Conservation (phyloP, 1,140 invertebrate genomes). For the Hyphantria cunea region DNA sequence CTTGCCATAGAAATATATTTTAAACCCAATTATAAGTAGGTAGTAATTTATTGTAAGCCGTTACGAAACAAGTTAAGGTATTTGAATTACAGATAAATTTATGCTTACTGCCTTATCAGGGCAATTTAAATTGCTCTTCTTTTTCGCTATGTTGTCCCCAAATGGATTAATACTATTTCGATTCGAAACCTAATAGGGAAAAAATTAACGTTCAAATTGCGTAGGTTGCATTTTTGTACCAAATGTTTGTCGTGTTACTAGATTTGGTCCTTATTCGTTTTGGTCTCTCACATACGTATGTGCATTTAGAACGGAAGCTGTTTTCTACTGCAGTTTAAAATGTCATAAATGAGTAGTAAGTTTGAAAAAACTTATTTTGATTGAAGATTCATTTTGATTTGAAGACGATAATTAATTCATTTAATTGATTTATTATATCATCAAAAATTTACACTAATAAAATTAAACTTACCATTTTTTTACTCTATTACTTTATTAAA, state of each 20-base stretch:
- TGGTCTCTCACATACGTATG: too few relatives aligned
- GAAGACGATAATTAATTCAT: too few relatives aligned
- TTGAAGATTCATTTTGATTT: too few relatives aligned
- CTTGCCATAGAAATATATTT: too few relatives aligned
- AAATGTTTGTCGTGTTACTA: not conserved
- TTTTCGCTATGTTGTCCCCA: not conserved
- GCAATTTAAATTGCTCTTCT: constrained; percentile 5
- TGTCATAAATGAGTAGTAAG: too few relatives aligned
- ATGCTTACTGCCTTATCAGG: not conserved
- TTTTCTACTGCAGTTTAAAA: too few relatives aligned
- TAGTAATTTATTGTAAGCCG: not conserved
- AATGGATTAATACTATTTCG: not conserved
- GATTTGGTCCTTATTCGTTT: too few relatives aligned
- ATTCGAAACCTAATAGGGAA: constrained; percentile 20
- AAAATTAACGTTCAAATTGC: constrained; percentile 18
- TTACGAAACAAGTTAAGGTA: not conserved
- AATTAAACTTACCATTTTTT: not conserved
- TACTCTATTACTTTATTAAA: not conserved
- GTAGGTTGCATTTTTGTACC: constrained; percentile 12
- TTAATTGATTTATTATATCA: too few relatives aligned
- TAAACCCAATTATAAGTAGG: not conserved
- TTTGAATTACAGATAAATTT: not conserved
- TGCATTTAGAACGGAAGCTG: too few relatives aligned
- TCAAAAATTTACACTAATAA: too few relatives aligned
- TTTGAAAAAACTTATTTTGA: too few relatives aligned